Percentiles rank a stretch among this genome's conserved stretches.
These are phyloP conservation scores for Hydractinia echinata DNA, from an alignment of 30 jellyfish, hydroid and myxozoan species.

Conservation along the genomic window DNA sequence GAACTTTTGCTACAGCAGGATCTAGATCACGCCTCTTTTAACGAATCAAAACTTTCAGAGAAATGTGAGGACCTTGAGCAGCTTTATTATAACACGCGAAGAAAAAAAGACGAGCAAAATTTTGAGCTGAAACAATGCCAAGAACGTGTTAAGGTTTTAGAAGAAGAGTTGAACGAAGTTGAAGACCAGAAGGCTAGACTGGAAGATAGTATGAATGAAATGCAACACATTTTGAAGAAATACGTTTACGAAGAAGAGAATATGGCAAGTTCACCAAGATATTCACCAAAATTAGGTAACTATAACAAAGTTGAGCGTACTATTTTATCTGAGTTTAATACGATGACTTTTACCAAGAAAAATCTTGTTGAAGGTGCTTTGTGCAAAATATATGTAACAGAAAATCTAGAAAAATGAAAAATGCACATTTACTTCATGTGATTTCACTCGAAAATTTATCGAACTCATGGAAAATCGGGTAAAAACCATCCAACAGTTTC, in stretches of 20 bases:
- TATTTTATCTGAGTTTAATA: too few relatives aligned
- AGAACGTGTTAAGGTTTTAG: not conserved
- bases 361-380: too few relatives aligned
- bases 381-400: too few relatives aligned
- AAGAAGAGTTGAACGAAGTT: not conserved
- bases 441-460: too few relatives aligned
- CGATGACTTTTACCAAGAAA: too few relatives aligned
- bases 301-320: too few relatives aligned
- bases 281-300: slow-evolving; percentile 7
- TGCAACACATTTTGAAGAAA: not conserved
- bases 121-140: slow-evolving; percentile 21
- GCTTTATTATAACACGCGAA: slow-evolving; percentile 15
- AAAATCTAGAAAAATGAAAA: too few relatives aligned
- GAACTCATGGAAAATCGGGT: too few relatives aligned
- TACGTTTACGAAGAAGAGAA: not conserved
- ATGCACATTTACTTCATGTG: too few relatives aligned
- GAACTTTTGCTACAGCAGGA: slow-evolving; percentile 27
- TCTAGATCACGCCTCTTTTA: slow-evolving; percentile 4
- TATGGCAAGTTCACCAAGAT: not conserved
- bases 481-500: too few relatives aligned
- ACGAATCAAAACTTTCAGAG: slow-evolving; percentile 27
- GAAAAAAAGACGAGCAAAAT: slow-evolving; percentile 34
- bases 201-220: not conserved
- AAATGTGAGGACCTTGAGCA: slow-evolving; percentile 25
- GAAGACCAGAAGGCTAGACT: slow-evolving; percentile 21